Percentiles rank a stretch among this genome's conserved stretches.
Conservation (phyloP, 2,797 vertebrate genomes). For the Nasua narica region DNA sequence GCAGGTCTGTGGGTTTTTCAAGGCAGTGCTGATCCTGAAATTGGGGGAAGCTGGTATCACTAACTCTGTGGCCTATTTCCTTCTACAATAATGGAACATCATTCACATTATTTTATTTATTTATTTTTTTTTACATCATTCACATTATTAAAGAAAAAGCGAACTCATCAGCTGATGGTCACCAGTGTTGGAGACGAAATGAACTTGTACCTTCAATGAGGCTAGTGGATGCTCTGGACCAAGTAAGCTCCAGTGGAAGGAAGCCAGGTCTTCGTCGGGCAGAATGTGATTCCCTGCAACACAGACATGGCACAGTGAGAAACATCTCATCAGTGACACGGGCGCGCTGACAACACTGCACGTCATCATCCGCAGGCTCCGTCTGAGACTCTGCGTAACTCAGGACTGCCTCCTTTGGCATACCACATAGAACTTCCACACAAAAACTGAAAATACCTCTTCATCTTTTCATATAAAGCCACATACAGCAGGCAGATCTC, state of each 20-base stretch:
- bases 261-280: constrained; percentile 98
- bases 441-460: not conserved
- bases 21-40: not conserved
- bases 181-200: constrained; percentile 48
- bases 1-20: not conserved
- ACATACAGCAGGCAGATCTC: not conserved
- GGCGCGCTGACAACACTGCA: not conserved
- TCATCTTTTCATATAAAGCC: not conserved
- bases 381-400: not conserved
- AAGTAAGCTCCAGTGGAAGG: constrained; percentile 98
- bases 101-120: not conserved
- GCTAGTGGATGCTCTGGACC: constrained; percentile 97
- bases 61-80: not conserved
- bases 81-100: not conserved
- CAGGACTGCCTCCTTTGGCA: not conserved
- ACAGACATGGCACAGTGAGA: constrained; percentile 62
- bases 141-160: not conserved
- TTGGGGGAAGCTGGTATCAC: not conserved
- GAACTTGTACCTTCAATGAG: constrained; percentile 92
- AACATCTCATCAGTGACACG: not conserved
- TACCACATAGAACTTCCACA: not conserved
- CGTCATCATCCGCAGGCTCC: not conserved
- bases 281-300: constrained; percentile 96
- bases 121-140: too few relatives aligned
- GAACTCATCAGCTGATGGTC: constrained; percentile 42